A percentile compares a stretch with the other conserved stretches of the same genome.
Evolutionary conservation across 2,888 invertebrate species (phyloP).

Genomic region (Eupeodes latifasciatus): DNA sequence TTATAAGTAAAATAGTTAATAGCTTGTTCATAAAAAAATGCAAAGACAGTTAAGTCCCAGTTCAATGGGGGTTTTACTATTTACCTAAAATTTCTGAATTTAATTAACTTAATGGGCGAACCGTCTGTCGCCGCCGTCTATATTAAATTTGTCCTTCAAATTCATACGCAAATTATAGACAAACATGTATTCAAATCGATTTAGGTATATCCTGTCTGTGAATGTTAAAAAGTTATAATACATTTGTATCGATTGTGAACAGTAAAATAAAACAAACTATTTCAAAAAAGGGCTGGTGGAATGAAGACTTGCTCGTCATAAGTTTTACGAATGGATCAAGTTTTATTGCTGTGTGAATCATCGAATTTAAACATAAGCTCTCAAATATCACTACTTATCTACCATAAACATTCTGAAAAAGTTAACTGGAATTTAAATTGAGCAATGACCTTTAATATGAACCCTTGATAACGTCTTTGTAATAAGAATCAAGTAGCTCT

Average conservation of each 20-base stretch:
- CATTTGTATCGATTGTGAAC: slow-evolving; percentile 5
- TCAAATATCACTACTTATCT: not conserved
- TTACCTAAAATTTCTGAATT: not conserved
- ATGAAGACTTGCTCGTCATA: not conserved
- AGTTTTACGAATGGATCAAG: not conserved
- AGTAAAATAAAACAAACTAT: not conserved
- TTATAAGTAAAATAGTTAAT: no score
- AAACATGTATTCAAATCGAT: not conserved
- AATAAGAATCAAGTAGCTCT: not conserved
- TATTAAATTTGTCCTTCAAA: not conserved
- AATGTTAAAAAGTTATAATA: not conserved
- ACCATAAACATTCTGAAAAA: not conserved
- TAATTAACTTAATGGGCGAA: not conserved
- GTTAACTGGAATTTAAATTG: not conserved
- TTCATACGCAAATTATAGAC: not conserved
- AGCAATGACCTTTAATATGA: slow-evolving; percentile 22
- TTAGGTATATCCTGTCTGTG: not conserved
- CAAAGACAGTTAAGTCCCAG: no score
- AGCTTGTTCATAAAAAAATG: no score
- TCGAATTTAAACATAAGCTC: not conserved
- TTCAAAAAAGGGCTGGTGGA: not conserved
- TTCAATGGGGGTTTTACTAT: no score
- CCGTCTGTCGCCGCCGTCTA: not conserved
- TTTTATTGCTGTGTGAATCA: not conserved
- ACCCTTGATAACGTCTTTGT: slow-evolving; percentile 25